These are phyloP conservation scores for Diabrotica virgifera DNA, from an alignment of 1,140 invertebrate genomes.

Conservation along the genomic window DNA sequence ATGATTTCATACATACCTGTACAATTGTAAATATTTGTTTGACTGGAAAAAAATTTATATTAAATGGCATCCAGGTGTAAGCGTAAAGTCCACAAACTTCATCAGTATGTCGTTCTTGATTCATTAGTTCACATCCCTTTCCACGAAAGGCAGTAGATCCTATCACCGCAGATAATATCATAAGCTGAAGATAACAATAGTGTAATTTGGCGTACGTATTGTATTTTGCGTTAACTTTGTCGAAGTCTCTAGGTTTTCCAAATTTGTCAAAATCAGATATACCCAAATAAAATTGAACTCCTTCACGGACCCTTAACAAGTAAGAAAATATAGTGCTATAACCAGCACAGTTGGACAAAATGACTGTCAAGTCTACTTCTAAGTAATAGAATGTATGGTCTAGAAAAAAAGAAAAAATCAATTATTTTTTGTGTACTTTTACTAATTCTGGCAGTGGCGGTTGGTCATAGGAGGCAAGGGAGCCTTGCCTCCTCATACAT, in stretches of 20 bases:
- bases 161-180: not conserved
- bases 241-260: slow-evolving; percentile 7
- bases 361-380: slow-evolving; percentile 6
- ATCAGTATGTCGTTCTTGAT: not conserved
- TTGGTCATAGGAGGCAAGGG: too few species aligned
- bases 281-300: not conserved
- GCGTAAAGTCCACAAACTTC: slow-evolving; percentile 20
- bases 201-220: not conserved
- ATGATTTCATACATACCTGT: not conserved
- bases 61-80: slow-evolving; percentile 21
- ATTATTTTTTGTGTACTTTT: too few species aligned
- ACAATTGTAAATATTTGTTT: slow-evolving; percentile 16
- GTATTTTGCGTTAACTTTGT: not conserved
- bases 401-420: not conserved
- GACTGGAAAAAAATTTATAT: slow-evolving; percentile 21
- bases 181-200: not conserved
- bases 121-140: slow-evolving; percentile 5
- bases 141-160: not conserved
- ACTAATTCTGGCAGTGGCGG: too few species aligned
- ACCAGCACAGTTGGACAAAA: not conserved
- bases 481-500: too few species aligned
- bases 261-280: not conserved
- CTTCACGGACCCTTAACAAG: not conserved
- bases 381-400: not conserved
- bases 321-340: slow-evolving; percentile 7